Evolutionary conservation across 1,140 invertebrate species (phyloP), one percentile per base, ranked within the genome.

Genomic region (Oryctes rhinoceros): DNA sequence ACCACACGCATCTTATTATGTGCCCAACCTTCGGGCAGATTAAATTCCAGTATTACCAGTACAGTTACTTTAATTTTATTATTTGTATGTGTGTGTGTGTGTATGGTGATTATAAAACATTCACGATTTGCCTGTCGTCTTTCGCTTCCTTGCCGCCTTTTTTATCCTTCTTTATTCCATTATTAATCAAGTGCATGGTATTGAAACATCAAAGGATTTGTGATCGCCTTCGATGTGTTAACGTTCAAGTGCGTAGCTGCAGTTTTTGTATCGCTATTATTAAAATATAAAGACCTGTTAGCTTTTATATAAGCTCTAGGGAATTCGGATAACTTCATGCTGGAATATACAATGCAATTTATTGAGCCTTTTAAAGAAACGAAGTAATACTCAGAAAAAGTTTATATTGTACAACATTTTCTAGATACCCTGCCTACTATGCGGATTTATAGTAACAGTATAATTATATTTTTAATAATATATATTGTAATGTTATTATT

Each of bases 1-100:
- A 81, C 80, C 80, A 81, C 80, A 81, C 78, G 78, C 80, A 81
- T 81, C 80, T 65, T 78, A 79, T 81, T 79, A 76, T 71, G 65
- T 79, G 78, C 78, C 80, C 78, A 49, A 79, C 80, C 74, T 44
- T 71, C 20, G 24, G 80, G 78, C 78, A 77, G 24, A 79, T 79
- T 74, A 79, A 79, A 81, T 81, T 81, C 80, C 78, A 59, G 30
- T 65, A 78, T 78, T 81, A 47, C 48, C 77, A 67, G 53, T 81
- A 81, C 78, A 79, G 80, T 81, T 81, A 78, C 10, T 81, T 79
- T 76, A 81, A 79, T 81, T 75, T 79, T 76, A 79, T 59, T 71
- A 71, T 71, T 71, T 71, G 65, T 71, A 71, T 71, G 65, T 71
- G 24, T 71, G 35, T 37, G 65, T 71, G 62, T 67, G 62, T 67